Evolutionary conservation across 1,140 invertebrate genomes (phyloP).

Genomic region (Akabosia matsudoensis): DNA sequence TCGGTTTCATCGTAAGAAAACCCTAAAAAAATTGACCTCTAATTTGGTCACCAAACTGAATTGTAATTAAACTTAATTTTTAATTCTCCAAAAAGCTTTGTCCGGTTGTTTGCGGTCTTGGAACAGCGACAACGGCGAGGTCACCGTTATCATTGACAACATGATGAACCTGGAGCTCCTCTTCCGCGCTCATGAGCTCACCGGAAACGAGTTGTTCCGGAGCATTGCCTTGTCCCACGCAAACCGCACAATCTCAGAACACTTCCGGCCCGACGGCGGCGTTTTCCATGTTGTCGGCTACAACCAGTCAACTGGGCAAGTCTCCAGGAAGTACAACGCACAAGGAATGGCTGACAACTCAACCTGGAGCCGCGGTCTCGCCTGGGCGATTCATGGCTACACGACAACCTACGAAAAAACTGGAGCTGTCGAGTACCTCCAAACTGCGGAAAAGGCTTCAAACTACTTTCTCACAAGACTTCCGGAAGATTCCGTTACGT

Average conservation of each 20-base stretch:
- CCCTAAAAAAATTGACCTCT: too few species aligned
- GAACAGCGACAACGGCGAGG: conserved; percentile 33
- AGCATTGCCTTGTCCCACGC: conserved; percentile 39
- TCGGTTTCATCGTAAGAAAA: conserved; percentile 36
- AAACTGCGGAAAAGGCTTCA: conserved; percentile 32
- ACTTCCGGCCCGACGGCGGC: conserved; percentile 33
- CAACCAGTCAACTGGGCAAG: conserved; percentile 31
- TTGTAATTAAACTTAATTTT: too few species aligned
- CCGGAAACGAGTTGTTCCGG: conserved; percentile 27
- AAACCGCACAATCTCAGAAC: conserved; percentile 34
- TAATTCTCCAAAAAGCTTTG: conserved; percentile 6
- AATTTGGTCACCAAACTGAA: too few species aligned
- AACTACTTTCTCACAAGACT: conserved; percentile 29
- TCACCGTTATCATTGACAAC: conserved; percentile 45
- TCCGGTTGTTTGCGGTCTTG: conserved; percentile 36
- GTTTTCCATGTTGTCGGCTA: conserved; percentile 39
- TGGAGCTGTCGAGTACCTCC: background rate
- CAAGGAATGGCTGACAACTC: conserved; percentile 38
- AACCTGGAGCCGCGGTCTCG: conserved; percentile 37
- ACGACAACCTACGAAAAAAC: conserved; percentile 28
- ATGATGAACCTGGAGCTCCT: conserved; percentile 45
- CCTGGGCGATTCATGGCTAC: conserved; percentile 41
- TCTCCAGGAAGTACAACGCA: conserved; percentile 35
- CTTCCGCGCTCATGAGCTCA: conserved; percentile 28
- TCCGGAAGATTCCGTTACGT: conserved; percentile 34